Percentiles rank a stretch among this genome's conserved stretches.
These are phyloP conservation scores for Halocynthia aurantium DNA, from an alignment of 23 tunicate species.

Conservation along the genomic window DNA sequence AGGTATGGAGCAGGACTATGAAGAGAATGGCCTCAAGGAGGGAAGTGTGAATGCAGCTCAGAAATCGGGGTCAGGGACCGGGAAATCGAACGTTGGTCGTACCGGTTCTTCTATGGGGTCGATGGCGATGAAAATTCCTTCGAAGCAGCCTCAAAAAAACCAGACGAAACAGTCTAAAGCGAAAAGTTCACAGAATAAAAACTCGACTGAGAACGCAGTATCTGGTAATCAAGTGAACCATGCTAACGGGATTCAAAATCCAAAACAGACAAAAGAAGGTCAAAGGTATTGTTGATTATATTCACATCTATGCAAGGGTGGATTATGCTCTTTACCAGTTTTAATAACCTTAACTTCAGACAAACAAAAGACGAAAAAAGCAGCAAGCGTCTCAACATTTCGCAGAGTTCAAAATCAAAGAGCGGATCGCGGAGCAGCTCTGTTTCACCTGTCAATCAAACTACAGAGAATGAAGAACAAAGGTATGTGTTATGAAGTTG, in stretches of 20 bases:
- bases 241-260: background rate
- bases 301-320: too few relatives aligned
- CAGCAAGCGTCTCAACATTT: background rate
- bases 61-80: background rate
- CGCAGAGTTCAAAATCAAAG: background rate
- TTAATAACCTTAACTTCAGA: too few relatives aligned
- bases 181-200: background rate
- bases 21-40: background rate
- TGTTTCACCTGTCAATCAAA: background rate
- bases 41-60: background rate
- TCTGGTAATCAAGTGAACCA: background rate
- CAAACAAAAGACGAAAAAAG: background rate
- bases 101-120: background rate
- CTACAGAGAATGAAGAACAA: background rate
- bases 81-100: background rate
- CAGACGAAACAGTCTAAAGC: too few relatives aligned
- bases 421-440: background rate
- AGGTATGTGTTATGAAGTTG: background rate
- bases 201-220: background rate
- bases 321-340: too few relatives aligned
- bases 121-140: constrained; percentile 21
- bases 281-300: too few relatives aligned
- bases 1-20: constrained; percentile 23
- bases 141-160: background rate
- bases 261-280: background rate